Evolutionary conservation across 53 echinoderm and acorn worm genomes (phyloP).

Genomic region (Arbacia lixula): DNA sequence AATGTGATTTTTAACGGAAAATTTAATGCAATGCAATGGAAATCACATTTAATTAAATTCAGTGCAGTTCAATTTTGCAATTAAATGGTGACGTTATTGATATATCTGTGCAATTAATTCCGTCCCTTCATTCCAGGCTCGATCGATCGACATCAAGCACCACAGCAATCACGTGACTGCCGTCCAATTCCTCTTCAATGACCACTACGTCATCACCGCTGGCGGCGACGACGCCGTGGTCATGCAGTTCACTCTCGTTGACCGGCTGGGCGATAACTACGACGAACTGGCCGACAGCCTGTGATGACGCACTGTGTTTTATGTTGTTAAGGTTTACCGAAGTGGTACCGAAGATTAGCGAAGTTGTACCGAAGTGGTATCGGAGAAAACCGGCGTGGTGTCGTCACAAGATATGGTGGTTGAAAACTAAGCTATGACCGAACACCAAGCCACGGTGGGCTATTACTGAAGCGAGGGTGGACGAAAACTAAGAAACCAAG

Average conservation of each 20-base stretch:
- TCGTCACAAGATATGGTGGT: too few relatives aligned
- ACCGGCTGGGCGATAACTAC: slow-evolving; percentile 51
- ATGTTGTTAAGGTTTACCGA: too few relatives aligned
- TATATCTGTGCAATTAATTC: background rate
- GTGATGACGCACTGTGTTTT: slow-evolving; percentile 34
- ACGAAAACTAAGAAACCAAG: background rate
- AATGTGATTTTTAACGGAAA: background rate
- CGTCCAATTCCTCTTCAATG: slow-evolving; percentile 72
- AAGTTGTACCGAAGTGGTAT: too few relatives aligned
- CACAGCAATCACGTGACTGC: slow-evolving; percentile 87
- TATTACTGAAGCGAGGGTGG: background rate
- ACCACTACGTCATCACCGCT: slow-evolving; percentile 67
- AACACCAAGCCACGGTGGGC: too few relatives aligned
- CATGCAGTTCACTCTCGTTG: slow-evolving; percentile 78
- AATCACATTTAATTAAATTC: too few relatives aligned
- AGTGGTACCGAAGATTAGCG: too few relatives aligned
- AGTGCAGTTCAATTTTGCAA: too few relatives aligned
- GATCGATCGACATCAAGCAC: slow-evolving; percentile 74
- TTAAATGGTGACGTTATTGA: background rate
- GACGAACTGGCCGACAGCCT: slow-evolving; percentile 34
- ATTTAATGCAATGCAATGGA: background rate
- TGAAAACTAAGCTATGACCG: too few relatives aligned
- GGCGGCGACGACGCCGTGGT: slow-evolving; percentile 78
- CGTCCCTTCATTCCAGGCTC: slow-evolving; percentile 60
- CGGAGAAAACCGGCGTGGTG: too few relatives aligned